A percentile compares a stretch with the other conserved stretches of the same genome.
These are phyloP conservation scores for Tragelaphus strepsiceros DNA, from an alignment of 2,113 vertebrate species.

Conservation along the genomic window DNA sequence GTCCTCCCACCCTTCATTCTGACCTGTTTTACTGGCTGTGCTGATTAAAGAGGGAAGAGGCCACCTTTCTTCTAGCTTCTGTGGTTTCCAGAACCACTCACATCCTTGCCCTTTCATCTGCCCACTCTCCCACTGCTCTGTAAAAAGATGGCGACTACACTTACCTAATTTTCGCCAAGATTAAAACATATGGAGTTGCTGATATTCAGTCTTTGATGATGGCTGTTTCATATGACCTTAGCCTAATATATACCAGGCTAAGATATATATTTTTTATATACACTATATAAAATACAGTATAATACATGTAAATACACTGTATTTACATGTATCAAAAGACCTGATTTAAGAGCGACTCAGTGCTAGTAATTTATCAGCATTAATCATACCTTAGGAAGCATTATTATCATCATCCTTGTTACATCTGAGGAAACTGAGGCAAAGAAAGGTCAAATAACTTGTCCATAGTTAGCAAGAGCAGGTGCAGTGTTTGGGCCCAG, in stretches of 20 bases:
- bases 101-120: neutral
- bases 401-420: neutral
- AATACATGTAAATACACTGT: neutral
- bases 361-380: neutral
- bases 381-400: neutral
- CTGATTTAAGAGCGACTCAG: neutral
- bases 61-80: neutral
- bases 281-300: neutral
- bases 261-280: neutral
- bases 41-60: neutral
- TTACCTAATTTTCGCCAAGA: neutral
- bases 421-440: neutral
- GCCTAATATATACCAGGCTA: neutral
- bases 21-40: neutral
- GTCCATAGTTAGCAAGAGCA: neutral
- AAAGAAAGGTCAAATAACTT: neutral
- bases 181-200: neutral
- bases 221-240: neutral
- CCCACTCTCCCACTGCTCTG: neutral
- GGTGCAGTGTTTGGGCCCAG: neutral
- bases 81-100: neutral
- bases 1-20: neutral
- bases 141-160: neutral
- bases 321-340: neutral
- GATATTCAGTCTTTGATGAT: neutral